Evolutionary conservation across 2,797 vertebrate species (phyloP).

Genomic region (Coregonus ussuriensis): DNA sequence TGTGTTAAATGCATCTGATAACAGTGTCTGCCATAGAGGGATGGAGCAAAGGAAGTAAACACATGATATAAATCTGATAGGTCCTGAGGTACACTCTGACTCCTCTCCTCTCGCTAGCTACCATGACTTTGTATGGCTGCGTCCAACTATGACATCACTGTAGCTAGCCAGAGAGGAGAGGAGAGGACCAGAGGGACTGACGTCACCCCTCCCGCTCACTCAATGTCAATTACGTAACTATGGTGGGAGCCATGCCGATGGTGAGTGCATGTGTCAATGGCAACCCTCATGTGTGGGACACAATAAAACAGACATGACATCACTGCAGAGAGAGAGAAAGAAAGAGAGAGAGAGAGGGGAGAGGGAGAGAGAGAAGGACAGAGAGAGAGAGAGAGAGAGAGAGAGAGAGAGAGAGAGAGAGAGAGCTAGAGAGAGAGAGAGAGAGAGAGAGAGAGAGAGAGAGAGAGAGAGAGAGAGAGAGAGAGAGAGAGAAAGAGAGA

Average conservation of each 20-base stretch:
- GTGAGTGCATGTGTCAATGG: slow-evolving; percentile 45
- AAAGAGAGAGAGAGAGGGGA: slow-evolving; percentile 28
- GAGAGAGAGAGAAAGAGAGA: slow-evolving; percentile 27
- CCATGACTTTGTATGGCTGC: slow-evolving; percentile 44
- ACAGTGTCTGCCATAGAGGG: neutral
- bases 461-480: slow-evolving; percentile 17
- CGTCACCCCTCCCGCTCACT: slow-evolving; percentile 71
- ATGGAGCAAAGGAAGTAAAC: slow-evolving; percentile 24
- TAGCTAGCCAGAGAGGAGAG: slow-evolving; percentile 52
- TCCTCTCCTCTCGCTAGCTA: neutral
- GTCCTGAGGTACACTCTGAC: slow-evolving; percentile 48
- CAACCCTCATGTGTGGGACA: slow-evolving; percentile 24
- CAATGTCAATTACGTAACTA: slow-evolving; percentile 75
- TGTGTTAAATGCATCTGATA: neutral
- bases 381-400: slow-evolving; percentile 1
- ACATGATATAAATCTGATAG: slow-evolving; percentile 57
- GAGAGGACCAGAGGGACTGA: slow-evolving; percentile 47
- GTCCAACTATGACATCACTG: slow-evolving; percentile 73
- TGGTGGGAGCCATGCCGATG: slow-evolving; percentile 41
- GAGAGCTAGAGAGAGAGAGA: slow-evolving; percentile 13
- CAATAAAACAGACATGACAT: slow-evolving; percentile 63
- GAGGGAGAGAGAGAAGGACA: neutral
- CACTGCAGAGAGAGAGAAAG: slow-evolving; percentile 43
- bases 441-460: slow-evolving; percentile 30
- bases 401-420: slow-evolving; percentile 36